Evolutionary conservation across 2,797 vertebrate genomes (phyloP).

Genomic region (Nyctibius grandis): DNA sequence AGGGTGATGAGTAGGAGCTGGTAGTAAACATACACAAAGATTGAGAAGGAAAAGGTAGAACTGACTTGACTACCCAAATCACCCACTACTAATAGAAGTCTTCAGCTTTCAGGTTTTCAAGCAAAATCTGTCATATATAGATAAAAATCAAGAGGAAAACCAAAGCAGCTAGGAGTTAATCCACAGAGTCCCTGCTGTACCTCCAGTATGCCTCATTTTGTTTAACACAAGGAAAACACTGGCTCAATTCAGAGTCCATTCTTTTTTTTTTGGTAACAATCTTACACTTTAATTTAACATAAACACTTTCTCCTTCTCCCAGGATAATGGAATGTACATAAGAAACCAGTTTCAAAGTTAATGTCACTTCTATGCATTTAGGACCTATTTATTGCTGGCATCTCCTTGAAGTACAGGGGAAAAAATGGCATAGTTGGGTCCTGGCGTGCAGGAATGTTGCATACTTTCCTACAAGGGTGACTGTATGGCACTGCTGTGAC

Average conservation of each 20-base stretch:
- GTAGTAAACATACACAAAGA: neutral
- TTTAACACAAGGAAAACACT: neutral
- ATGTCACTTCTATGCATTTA: neutral
- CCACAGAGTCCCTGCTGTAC: neutral
- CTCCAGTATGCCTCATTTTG: neutral
- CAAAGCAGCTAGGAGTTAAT: neutral
- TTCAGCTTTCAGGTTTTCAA: neutral
- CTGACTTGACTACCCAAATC: neutral
- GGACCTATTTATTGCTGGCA: neutral
- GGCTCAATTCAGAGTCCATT: neutral
- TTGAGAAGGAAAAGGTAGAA: neutral
- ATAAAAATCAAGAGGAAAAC: neutral
- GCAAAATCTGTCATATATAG: neutral
- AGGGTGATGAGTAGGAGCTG: neutral
- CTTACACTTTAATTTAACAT: neutral
- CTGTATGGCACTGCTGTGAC: neutral
- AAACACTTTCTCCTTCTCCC: neutral
- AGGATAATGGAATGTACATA: neutral
- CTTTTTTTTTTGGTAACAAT: neutral
- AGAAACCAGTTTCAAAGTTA: neutral
- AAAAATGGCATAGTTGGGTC: neutral
- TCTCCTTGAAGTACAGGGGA: neutral
- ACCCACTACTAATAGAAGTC: neutral
- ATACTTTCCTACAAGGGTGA: neutral
- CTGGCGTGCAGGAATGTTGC: neutral